Evolutionary conservation across 2,113 vertebrate genomes (phyloP).

Genomic region (Gorsachius goisagi): DNA sequence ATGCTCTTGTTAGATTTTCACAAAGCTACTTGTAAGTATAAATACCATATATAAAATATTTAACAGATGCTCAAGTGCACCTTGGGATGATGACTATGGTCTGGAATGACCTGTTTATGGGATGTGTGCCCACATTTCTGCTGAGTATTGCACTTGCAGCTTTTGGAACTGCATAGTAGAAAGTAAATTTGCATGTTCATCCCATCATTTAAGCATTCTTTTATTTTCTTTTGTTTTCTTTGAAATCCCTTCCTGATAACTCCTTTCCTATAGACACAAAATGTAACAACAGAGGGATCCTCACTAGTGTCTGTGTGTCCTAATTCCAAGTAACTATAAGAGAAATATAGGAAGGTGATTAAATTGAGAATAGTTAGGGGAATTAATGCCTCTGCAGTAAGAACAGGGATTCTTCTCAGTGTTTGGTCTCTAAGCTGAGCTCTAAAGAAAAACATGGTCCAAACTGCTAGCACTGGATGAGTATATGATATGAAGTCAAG

Average conservation of each 20-base stretch:
- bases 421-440: neutral
- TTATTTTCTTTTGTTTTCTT: neutral
- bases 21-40: slow-evolving; percentile 28
- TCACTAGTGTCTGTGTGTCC: neutral
- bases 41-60: slow-evolving; percentile 50
- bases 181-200: neutral
- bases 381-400: neutral
- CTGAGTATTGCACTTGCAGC: neutral
- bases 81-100: slow-evolving; percentile 20
- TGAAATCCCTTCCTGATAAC: neutral
- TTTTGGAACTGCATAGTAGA: neutral
- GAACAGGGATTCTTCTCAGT: neutral
- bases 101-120: slow-evolving; percentile 21
- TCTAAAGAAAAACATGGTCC: neutral
- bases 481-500: neutral
- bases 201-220: neutral
- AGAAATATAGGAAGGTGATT: neutral
- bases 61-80: slow-evolving; percentile 23
- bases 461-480: neutral
- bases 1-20: neutral
- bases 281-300: neutral
- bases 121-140: neutral
- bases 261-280: neutral
- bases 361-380: neutral
- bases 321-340: neutral